Base-by-base conservation (phyloP, 2,797 vertebrate species). In the Propithecus deckenii region DNA sequence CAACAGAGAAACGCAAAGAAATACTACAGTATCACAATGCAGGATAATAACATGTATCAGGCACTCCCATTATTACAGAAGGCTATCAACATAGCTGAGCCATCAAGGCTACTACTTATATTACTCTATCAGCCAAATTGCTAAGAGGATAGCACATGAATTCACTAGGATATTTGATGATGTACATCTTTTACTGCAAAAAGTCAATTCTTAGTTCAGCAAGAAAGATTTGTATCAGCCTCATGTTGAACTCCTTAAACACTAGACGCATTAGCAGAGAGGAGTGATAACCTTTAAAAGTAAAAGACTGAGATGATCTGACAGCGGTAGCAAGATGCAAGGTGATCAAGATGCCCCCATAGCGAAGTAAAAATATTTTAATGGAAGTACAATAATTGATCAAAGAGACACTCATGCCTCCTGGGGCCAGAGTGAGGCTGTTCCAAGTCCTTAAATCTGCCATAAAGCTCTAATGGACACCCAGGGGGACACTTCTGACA, bases 361-460 rank as follows among this genome's bases (percentile, higher is more conserved):
- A 95, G 87, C 86, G 35, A 97, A 98, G 97, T 93, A 97, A 98
- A 98, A 98, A 91, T 96, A 97, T 94, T 98, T 98, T 98, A 98
- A 96, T 95, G 85, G 52, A 97, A 85, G 92, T 90, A 48, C 35
- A 97, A 80, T 85, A 97, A 97, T 96, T 98, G 96, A 97, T 98
- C 96, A 97, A 97, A 96, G 96, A 97, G 94, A 93, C n/a, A 69
- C 59, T 85, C 86, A 20, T 35, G 50, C 55, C 97, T 96, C 86
- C 11, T 63, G 94, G 79, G 94, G 95, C 91, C 67, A 57, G 35
- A 90, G 48, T 57, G 13, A 97, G 43, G 79, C 86, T 72, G 79
- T 92, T 95, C 81, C 76, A 69, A 88, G 87, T 94, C 94, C 89
- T 98, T 97, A 74, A 94, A 94, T 96, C 96, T 97, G 72, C 93